A percentile compares a stretch with the other conserved stretches of the same genome.
These are phyloP conservation scores for Schizaphis graminum DNA, from an alignment of 2,888 invertebrate genomes.

Conservation along the genomic window DNA sequence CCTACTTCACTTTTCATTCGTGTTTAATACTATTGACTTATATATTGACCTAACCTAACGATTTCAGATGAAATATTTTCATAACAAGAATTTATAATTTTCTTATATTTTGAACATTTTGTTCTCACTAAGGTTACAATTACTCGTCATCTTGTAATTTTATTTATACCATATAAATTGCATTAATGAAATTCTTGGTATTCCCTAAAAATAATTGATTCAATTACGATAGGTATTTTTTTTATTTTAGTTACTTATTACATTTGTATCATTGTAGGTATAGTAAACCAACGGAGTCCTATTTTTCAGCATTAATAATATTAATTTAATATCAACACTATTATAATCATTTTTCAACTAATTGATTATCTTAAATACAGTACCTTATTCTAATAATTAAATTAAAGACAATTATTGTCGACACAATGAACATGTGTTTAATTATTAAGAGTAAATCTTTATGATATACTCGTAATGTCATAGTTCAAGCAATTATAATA, in stretches of 20 bases:
- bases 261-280: too few relatives aligned
- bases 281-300: too few relatives aligned
- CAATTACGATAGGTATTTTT: neutral
- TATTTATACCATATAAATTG: neutral
- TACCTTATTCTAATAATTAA: neutral
- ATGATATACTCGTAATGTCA: neutral
- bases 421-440: neutral
- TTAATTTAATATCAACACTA: neutral
- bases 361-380: neutral
- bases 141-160: neutral
- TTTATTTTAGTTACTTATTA: neutral
- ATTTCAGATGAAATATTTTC: neutral
- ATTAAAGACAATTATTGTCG: neutral
- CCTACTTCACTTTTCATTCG: neutral
- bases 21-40: neutral
- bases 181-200: neutral
- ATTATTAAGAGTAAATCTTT: neutral
- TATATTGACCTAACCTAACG: neutral
- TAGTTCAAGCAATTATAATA: neutral
- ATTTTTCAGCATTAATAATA: too few relatives aligned
- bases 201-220: neutral
- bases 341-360: neutral
- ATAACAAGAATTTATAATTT: neutral
- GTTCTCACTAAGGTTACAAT: neutral
- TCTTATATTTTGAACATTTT: neutral